A percentile compares a stretch with the other conserved stretches of the same genome.
These are phyloP conservation scores for Drosophila subquinaria DNA, from an alignment of 2,888 invertebrate species.

Conservation along the genomic window DNA sequence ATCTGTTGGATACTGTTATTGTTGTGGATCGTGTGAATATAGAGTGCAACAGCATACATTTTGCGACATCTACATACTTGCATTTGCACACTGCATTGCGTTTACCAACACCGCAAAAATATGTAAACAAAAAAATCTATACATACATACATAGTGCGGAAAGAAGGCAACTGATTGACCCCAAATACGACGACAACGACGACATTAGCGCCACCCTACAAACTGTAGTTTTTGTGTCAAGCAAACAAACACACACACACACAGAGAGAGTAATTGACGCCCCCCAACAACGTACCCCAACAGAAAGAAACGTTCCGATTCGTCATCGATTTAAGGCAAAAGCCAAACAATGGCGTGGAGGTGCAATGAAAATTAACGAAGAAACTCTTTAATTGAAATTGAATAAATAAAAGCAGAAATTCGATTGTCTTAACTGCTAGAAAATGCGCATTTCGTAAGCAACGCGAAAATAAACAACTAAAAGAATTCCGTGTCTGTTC, in stretches of 20 bases:
- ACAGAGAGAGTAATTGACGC: slow-evolving; percentile 68
- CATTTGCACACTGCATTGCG: neutral
- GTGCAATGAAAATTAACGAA: slow-evolving; percentile 69
- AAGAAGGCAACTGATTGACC: slow-evolving; percentile 70
- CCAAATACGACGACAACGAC: slow-evolving; percentile 59
- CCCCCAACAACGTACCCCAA: slow-evolving; percentile 56
- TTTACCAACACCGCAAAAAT: slow-evolving; percentile 69
- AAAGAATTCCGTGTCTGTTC: slow-evolving; percentile 24
- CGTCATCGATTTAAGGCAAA: slow-evolving; percentile 82
- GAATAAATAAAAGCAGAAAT: slow-evolving; percentile 39
- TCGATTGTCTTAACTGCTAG: slow-evolving; percentile 18
- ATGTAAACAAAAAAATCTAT: slow-evolving; percentile 77
- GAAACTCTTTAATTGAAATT: slow-evolving; percentile 51
- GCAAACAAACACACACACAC: slow-evolving; percentile 38
- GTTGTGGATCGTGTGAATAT: slow-evolving; percentile 2
- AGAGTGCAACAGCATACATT: neutral
- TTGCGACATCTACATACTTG: slow-evolving; percentile 29
- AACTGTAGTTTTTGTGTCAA: slow-evolving; percentile 63
- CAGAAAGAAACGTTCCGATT: slow-evolving; percentile 68
- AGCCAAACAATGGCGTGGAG: slow-evolving; percentile 69
- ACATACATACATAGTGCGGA: slow-evolving; percentile 54
- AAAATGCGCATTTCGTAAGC: slow-evolving; percentile 68
- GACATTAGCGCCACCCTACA: slow-evolving; percentile 62
- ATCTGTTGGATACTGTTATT: neutral
- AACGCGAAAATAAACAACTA: slow-evolving; percentile 23